Conservation (phyloP, 2,113 vertebrate genomes). For the Microtus oregoni region DNA sequence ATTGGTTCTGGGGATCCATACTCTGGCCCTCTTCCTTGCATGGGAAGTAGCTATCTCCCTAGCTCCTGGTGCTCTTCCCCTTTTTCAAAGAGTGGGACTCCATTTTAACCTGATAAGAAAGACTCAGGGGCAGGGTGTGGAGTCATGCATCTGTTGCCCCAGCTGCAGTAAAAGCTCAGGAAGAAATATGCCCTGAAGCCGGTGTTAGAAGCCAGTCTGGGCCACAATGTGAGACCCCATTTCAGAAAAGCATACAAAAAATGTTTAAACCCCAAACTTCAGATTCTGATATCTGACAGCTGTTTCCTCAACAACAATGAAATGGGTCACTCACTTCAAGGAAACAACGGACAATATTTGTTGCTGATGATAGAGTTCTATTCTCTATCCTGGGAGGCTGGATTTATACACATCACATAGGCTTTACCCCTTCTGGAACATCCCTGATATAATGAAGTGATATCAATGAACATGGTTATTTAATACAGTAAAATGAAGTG, state of each 20-base stretch:
- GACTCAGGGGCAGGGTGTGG: background rate
- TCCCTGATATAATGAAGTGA: constrained; percentile 11
- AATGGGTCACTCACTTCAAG: background rate
- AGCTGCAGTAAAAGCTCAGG: background rate
- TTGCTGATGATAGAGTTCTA: background rate
- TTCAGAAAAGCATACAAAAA: background rate
- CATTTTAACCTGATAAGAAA: constrained; percentile 46
- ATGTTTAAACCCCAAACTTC: background rate
- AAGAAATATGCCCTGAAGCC: background rate
- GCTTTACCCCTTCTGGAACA: background rate
- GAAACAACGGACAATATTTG: constrained; percentile 45
- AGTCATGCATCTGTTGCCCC: background rate
- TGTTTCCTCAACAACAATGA: constrained; percentile 47
- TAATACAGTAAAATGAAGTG: constrained; percentile 32
- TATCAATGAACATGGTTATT: background rate
- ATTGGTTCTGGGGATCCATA: too few relatives aligned
- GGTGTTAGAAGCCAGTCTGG: background rate
- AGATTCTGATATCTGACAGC: background rate
- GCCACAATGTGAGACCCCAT: background rate
- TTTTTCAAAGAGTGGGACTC: background rate
- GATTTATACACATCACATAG: background rate
- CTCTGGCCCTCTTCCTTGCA: background rate
- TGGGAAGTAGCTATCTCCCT: background rate
- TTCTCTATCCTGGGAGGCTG: constrained; percentile 34
- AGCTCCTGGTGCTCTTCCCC: too few relatives aligned